These are phyloP conservation scores for Synanthedon myopaeformis DNA, from an alignment of 2,888 invertebrate genomes.

Conservation along the genomic window DNA sequence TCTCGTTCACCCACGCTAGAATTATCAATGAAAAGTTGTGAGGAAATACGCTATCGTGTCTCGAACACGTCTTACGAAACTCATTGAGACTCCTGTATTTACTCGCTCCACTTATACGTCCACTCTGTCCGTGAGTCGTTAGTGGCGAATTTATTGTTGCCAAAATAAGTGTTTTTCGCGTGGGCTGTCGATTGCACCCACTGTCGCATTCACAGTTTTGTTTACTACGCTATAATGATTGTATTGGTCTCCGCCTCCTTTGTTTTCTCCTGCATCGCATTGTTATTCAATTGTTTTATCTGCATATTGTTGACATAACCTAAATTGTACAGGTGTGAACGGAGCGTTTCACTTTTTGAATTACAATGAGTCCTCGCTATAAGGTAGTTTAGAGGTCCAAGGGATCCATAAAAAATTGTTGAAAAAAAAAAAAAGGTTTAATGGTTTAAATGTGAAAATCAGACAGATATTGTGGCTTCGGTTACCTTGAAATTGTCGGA, in stretches of 20 bases:
- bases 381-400: not conserved
- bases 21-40: slow-evolving; percentile 57
- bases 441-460: no score
- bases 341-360: no score
- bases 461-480: no score
- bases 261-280: not conserved
- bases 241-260: not conserved
- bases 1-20: slow-evolving; percentile 45
- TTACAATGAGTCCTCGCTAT: no score
- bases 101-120: slow-evolving; percentile 19
- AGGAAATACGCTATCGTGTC: slow-evolving; percentile 43
- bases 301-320: not conserved
- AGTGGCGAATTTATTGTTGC: slow-evolving; percentile 1
- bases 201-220: not conserved
- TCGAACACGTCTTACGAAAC: slow-evolving; percentile 45
- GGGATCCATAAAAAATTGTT: not conserved
- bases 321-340: not conserved
- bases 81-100: slow-evolving; percentile 35
- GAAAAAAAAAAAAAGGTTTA: not conserved
- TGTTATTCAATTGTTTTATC: not conserved
- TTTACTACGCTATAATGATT: not conserved
- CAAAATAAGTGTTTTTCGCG: slow-evolving; percentile 3
- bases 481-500: no score
- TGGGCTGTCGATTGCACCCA: slow-evolving; percentile 3
- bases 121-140: slow-evolving; percentile 5